Conservation (phyloP, 2,888 invertebrate species). For the Leptarthrus brevirostris region DNA sequence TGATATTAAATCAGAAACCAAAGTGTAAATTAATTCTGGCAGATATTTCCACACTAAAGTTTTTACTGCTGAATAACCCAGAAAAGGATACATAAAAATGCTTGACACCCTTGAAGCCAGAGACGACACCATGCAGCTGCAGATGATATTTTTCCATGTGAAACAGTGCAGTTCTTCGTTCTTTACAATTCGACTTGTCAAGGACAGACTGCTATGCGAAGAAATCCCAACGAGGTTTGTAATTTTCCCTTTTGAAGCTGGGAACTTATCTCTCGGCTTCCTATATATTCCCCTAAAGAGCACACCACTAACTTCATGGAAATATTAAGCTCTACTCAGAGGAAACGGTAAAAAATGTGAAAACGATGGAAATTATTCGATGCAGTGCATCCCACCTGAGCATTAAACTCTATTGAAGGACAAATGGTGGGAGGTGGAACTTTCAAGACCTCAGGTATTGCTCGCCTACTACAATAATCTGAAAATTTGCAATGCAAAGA, state of each 20-base stretch:
- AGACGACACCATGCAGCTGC: too few species aligned
- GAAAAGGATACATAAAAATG: too few species aligned
- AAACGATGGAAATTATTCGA: too few species aligned
- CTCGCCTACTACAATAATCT: constrained; percentile 31
- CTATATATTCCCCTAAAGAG: neutral
- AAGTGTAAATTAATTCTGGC: too few species aligned
- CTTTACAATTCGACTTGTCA: neutral
- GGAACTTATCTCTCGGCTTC: neutral
- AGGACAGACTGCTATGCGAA: neutral
- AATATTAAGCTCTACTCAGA: neutral
- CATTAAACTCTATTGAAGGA: too few species aligned
- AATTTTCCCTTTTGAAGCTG: constrained; percentile 6
- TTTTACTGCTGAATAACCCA: too few species aligned
- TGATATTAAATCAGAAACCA: too few species aligned
- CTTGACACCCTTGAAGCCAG: too few species aligned
- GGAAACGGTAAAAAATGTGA: neutral
- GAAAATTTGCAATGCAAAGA: constrained; percentile 38
- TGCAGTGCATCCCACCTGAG: too few species aligned
- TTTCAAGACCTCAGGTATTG: constrained; percentile 22
- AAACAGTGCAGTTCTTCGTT: neutral
- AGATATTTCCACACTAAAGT: too few species aligned
- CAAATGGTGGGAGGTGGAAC: neutral
- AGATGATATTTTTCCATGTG: too few species aligned
- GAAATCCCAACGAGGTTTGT: neutral
- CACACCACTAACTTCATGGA: neutral